Conservation (phyloP, 2,113 vertebrate species). For the Cynocephalus volans region DNA sequence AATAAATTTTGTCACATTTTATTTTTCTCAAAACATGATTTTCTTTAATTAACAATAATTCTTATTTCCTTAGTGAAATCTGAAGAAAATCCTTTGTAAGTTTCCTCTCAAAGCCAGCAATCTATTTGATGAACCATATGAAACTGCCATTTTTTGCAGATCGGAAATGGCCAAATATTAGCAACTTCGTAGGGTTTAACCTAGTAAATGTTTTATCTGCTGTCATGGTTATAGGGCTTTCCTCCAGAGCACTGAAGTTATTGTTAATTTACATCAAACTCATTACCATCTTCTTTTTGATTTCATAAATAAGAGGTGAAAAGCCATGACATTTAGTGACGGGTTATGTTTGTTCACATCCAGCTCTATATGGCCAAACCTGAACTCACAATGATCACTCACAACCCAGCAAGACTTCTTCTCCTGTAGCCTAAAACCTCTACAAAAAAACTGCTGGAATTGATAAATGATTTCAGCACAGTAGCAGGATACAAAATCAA, state of each 20-base stretch:
- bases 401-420: neutral
- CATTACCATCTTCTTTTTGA: neutral
- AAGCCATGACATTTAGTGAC: neutral
- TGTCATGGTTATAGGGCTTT: neutral
- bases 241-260: neutral
- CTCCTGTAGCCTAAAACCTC: too few relatives aligned
- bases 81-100: neutral
- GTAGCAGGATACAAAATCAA: too few relatives aligned
- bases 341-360: neutral
- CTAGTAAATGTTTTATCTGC: neutral
- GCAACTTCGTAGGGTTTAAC: neutral
- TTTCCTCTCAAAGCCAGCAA: neutral
- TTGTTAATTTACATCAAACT: neutral
- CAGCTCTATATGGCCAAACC: neutral
- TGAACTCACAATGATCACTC: too few relatives aligned
- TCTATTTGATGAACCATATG: neutral
- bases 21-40: slow-evolving; percentile 28
- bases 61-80: neutral
- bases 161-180: neutral
- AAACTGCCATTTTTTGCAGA: neutral
- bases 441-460: too few relatives aligned
- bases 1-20: neutral
- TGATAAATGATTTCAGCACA: too few relatives aligned
- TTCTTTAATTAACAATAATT: neutral
- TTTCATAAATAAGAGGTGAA: neutral